phyloP scores from a whole-genome alignment of 1,140 invertebrate species.

The Delia radicum region DNA sequence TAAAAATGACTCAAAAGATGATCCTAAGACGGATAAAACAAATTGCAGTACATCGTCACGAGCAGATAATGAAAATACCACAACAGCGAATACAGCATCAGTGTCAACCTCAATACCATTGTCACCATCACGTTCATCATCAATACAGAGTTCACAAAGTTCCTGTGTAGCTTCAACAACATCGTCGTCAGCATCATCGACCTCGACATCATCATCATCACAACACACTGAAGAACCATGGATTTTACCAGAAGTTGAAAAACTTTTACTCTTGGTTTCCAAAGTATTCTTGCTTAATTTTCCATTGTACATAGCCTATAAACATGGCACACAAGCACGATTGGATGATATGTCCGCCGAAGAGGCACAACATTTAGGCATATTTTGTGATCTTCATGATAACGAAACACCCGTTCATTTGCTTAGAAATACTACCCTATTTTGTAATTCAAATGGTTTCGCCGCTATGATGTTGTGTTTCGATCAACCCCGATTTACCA shows the following conservation, averaged over 20 bases:
- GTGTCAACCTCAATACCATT: too few relatives aligned
- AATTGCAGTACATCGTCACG: neutral
- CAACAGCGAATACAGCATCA: neutral
- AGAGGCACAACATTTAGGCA: conserved; percentile 74
- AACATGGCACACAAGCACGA: conserved; percentile 75
- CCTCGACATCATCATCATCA: conserved; percentile 25
- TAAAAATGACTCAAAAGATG: neutral
- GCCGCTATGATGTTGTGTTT: conserved; percentile 83
- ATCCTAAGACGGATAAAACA: neutral
- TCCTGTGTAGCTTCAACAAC: neutral
- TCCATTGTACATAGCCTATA: conserved; percentile 89
- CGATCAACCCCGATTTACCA: conserved; percentile 77
- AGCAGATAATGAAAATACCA: neutral
- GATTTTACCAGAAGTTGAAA: conserved; percentile 75
- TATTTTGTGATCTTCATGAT: conserved; percentile 89
- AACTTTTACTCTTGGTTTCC: conserved; percentile 73
- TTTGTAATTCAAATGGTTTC: conserved; percentile 87
- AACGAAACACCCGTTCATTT: conserved; percentile 88
- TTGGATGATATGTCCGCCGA: conserved; percentile 76
- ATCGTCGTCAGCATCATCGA: neutral
- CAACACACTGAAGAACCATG: conserved; percentile 59
- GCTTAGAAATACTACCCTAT: conserved; percentile 84
- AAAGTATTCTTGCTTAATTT: conserved; percentile 87
- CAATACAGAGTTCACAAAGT: neutral
- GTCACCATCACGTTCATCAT: neutral